phyloP scores from a whole-genome alignment of 2,797 vertebrate genomes.

The Argentina silus region DNA sequence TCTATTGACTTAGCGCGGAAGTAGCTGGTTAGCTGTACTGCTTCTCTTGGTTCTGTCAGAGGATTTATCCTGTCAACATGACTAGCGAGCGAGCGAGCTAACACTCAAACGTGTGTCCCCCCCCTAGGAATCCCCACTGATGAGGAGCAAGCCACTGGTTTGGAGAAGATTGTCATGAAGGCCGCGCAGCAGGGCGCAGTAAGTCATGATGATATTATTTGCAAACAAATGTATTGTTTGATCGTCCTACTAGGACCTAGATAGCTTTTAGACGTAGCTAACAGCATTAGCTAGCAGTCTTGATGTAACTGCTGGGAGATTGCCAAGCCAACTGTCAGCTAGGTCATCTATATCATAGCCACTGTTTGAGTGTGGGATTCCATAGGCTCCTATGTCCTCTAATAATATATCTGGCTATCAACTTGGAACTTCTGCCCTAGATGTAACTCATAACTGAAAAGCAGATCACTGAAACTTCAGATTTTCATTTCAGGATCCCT shows the following conservation, averaged over 20 bases:
- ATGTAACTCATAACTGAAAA: no score
- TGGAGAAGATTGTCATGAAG: slow-evolving; percentile 81
- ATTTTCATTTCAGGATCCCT: slow-evolving; percentile 82
- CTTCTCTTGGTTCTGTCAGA: no score
- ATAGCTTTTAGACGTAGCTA: no score
- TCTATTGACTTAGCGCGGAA: not conserved
- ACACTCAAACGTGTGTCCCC: not conserved
- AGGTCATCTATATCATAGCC: no score
- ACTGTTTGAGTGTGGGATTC: no score
- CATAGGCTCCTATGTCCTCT: no score
- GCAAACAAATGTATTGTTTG: not conserved
- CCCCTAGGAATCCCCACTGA: slow-evolving; percentile 81
- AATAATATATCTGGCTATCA: no score
- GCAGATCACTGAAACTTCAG: no score
- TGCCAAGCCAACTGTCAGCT: no score
- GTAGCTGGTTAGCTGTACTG: not conserved
- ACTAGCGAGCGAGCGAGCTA: not conserved
- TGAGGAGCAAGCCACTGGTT: slow-evolving; percentile 86
- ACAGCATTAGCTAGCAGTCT: no score
- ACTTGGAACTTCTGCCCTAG: no score
- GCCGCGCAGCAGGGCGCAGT: slow-evolving; percentile 79
- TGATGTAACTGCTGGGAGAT: no score
- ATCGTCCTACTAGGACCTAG: not conserved
- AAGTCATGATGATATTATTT: slow-evolving; percentile 23
- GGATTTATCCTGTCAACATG: not conserved